Base-by-base conservation (phyloP, 2,113 vertebrate genomes). In the Tylochromis polylepis region DNA sequence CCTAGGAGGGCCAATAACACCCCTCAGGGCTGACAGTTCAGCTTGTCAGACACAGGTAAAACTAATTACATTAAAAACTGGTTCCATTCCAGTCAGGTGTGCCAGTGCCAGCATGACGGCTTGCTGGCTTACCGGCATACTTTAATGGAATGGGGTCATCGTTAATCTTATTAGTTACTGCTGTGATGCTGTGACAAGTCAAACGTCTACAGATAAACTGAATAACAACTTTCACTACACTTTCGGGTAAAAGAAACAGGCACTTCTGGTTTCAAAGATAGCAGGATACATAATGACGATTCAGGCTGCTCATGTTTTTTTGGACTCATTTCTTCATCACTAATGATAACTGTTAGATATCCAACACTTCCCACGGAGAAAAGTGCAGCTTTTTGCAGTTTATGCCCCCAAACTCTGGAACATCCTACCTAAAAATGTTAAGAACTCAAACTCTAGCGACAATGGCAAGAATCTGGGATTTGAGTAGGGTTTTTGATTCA, bases 61-160 rank as follows among this genome's bases (percentile, higher is more conserved):
- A 81, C 46, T 84, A 88, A 90, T 88, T 53, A 88, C 58, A 82
- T 83, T 62, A 83, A 87, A 86, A 82, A 84, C 24, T 20, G 81
- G 87, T 41, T 78, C 15, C 5, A 8, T 85, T 89, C 57, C 82
- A 83, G n/a, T 82, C 41, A 53, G 78, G 58, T 83, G 57, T 38
- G 36, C 36, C 2, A 2, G 15, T 55, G 84, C 67, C 65, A 81
- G 41, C 46, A 53, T 27, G 31, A 77, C 1, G n/a, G 14, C 81
- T 59, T 14, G 34, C 24, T 75, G 16, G 24, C 57, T 86, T 41
- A 29, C 62, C 18, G 22, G 36, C 70, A 75, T 18, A 53, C 20
- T 58, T 89, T 57, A 86, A 46, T 67, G 75, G 24, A 86, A 57
- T 4, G 12, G 36, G 80, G 79, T 67, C 31, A 60, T 77, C 1